Percentiles rank a stretch among this genome's conserved stretches.
These are phyloP conservation scores for Thaumetopoea pityocampa DNA, from an alignment of 1,140 invertebrate genomes.

Conservation along the genomic window DNA sequence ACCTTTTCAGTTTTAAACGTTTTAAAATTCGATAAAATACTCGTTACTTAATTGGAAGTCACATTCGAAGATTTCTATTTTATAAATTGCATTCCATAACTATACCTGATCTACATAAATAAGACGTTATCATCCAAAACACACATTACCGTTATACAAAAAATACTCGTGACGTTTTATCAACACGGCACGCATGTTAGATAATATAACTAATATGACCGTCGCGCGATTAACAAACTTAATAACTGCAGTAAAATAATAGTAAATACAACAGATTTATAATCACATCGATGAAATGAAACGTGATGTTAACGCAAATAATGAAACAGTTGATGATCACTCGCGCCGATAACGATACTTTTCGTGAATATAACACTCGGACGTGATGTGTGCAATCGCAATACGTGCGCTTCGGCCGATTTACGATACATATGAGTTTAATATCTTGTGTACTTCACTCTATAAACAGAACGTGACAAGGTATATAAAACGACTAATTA, in stretches of 20 bases:
- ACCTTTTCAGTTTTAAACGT: too few species aligned
- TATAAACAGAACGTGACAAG: slow-evolving; percentile 10
- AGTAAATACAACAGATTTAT: slow-evolving; percentile 20
- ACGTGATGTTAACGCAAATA: slow-evolving; percentile 17
- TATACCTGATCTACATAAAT: too few species aligned
- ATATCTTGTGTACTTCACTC: slow-evolving; percentile 1
- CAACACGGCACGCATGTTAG: slow-evolving; percentile 32
- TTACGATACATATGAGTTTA: slow-evolving; percentile 2
- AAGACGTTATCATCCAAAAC: too few species aligned
- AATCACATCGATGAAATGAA: slow-evolving; percentile 14
- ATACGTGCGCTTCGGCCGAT: slow-evolving; percentile 11
- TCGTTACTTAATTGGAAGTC: too few species aligned
- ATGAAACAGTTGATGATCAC: slow-evolving; percentile 17
- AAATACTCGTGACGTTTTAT: slow-evolving; percentile 25
- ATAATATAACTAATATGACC: slow-evolving; percentile 25
- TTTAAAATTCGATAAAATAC: too few species aligned
- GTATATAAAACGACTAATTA: slow-evolving; percentile 11
- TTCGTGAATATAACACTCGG: slow-evolving; percentile 10
- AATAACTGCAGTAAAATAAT: slow-evolving; percentile 23
- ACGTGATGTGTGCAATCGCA: slow-evolving; percentile 9
- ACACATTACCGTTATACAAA: too few species aligned
- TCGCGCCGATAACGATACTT: slow-evolving; percentile 15
- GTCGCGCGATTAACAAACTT: slow-evolving; percentile 17
- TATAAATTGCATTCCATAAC: too few species aligned
- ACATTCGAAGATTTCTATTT: too few species aligned